Evolutionary conservation across 2,797 vertebrate species (phyloP).

Genomic region (Coregonus ussuriensis): DNA sequence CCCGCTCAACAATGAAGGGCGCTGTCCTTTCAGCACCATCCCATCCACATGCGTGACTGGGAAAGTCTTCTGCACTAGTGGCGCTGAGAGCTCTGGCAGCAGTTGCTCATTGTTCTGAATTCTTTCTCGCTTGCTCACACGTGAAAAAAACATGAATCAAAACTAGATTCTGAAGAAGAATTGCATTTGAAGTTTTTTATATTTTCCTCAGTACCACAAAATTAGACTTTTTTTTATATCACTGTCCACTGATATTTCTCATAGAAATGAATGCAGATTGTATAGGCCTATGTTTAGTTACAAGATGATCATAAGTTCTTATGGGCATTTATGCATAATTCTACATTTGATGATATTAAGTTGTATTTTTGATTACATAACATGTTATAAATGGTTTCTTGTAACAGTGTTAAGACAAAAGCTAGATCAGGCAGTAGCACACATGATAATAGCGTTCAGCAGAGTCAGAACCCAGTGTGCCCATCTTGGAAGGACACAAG

Average conservation of each 20-base stretch:
- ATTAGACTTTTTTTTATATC: neutral
- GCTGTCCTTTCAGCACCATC: slow-evolving; percentile 79
- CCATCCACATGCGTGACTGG: neutral
- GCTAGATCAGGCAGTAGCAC: neutral
- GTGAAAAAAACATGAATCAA: neutral
- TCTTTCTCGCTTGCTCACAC: neutral
- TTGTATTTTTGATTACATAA: neutral
- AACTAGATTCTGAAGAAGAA: neutral
- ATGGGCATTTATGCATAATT: neutral
- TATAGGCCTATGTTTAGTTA: neutral
- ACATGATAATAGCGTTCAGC: neutral
- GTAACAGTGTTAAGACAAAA: neutral
- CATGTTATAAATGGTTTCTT: too few relatives aligned
- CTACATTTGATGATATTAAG: neutral
- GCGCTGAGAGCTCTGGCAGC: neutral
- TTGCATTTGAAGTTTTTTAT: too few relatives aligned
- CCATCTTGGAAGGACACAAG: slow-evolving; percentile 13
- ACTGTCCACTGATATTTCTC: neutral
- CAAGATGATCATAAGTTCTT: neutral
- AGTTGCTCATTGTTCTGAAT: neutral
- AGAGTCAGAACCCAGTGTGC: neutral
- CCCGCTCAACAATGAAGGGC: slow-evolving; percentile 58
- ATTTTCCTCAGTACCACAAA: neutral
- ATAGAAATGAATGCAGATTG: neutral
- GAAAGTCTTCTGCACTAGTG: neutral